Conservation (phyloP, 2,888 invertebrate species). For the Tuta absoluta region DNA sequence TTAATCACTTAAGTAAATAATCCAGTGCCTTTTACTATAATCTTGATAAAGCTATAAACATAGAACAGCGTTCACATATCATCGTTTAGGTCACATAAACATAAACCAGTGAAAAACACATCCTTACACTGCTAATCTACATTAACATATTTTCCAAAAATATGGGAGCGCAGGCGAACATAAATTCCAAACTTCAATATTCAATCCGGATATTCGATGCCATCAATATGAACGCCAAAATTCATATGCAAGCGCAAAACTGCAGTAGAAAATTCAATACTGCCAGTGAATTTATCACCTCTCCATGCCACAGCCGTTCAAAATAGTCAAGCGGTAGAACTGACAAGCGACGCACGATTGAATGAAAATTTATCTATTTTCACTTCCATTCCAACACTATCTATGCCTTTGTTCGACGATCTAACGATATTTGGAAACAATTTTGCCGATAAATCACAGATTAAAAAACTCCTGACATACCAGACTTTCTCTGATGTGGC, state of each 20-base stretch:
- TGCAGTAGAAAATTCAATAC: conserved; percentile 9
- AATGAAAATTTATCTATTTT: conserved; percentile 41
- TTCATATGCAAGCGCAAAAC: conserved; percentile 7
- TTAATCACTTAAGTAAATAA: no score
- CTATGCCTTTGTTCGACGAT: conserved; percentile 35
- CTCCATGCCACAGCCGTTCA: conserved; percentile 33
- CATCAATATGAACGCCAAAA: conserved; percentile 6
- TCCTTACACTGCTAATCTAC: not conserved
- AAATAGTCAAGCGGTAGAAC: conserved; percentile 32
- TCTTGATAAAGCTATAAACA: no score
- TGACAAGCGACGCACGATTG: conserved; percentile 37
- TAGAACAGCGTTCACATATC: no score
- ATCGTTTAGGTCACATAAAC: no score
- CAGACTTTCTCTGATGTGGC: conserved; percentile 36
- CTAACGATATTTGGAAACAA: conserved; percentile 35
- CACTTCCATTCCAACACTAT: conserved; percentile 29
- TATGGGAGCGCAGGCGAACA: not conserved
- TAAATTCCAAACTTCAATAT: conserved; percentile 17
- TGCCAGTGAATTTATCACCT: conserved; percentile 33
- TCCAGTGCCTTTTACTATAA: no score
- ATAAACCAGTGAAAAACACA: not conserved
- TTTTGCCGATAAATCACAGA: conserved; percentile 29
- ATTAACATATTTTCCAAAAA: not conserved
- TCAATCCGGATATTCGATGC: conserved; percentile 9
- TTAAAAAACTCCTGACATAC: conserved; percentile 35